Evolutionary conservation across 2,888 invertebrate genomes (phyloP).

Genomic region (Acanthosepion pharaonis): DNA sequence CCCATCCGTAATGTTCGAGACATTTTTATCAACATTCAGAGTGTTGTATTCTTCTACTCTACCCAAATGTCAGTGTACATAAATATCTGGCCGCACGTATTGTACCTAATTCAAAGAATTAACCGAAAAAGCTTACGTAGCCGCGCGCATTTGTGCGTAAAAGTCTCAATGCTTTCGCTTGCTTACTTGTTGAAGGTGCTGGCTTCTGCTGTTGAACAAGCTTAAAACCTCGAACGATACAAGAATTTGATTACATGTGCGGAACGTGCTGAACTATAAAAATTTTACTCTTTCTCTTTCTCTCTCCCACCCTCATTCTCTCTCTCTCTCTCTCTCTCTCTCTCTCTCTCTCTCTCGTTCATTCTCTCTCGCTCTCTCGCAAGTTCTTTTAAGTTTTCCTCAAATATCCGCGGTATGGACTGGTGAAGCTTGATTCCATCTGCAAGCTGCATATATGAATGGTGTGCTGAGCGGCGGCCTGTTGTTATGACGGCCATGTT

Average conservation of each 20-base stretch:
- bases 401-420: background rate
- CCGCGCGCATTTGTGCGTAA: background rate
- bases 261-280: background rate
- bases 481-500: slow-evolving; percentile 33
- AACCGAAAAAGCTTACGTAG: background rate
- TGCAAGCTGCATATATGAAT: background rate
- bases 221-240: background rate
- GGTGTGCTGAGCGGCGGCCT: background rate
- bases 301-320: no score
- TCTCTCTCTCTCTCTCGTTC: no score
- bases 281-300: no score
- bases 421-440: background rate
- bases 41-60: background rate
- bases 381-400: no score
- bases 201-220: background rate
- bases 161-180: background rate
- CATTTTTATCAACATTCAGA: background rate
- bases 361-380: no score
- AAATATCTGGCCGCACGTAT: background rate
- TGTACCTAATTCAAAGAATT: background rate
- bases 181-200: background rate
- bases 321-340: no score
- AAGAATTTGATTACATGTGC: background rate
- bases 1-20: background rate
- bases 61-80: background rate